A percentile compares a stretch with the other conserved stretches of the same genome.
phyloP scores from a whole-genome alignment of 2,888 invertebrate genomes.

The Tethea ocularis region DNA sequence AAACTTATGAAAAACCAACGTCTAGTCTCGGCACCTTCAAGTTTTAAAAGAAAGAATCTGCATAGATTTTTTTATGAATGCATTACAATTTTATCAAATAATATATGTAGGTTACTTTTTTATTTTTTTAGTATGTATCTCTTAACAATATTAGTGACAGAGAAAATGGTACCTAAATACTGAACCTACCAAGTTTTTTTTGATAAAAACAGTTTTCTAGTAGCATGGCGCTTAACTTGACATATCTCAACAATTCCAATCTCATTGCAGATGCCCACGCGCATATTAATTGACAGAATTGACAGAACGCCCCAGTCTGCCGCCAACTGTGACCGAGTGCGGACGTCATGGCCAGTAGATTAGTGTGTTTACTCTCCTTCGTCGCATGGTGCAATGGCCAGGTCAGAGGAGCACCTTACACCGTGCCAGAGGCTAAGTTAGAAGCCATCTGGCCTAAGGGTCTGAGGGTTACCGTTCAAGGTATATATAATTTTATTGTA shows the following conservation, averaged over 20 bases:
- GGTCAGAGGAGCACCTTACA: slow-evolving; percentile 46
- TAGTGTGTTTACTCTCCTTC: slow-evolving; percentile 36
- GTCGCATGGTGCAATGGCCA: slow-evolving; percentile 36
- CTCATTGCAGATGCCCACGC: slow-evolving; percentile 34
- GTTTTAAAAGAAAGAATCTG: too few relatives aligned
- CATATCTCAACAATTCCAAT: slow-evolving; percentile 20
- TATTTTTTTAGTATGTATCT: too few relatives aligned
- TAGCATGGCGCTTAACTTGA: not conserved
- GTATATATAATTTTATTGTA: slow-evolving; percentile 27
- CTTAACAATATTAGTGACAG: too few relatives aligned
- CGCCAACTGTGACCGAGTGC: slow-evolving; percentile 27
- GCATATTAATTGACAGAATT: slow-evolving; percentile 24
- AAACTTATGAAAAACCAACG: too few relatives aligned
- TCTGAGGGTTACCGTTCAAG: slow-evolving; percentile 81
- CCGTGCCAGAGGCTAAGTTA: slow-evolving; percentile 81
- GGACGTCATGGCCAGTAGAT: slow-evolving; percentile 49
- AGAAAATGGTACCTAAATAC: too few relatives aligned
- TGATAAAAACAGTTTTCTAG: too few relatives aligned
- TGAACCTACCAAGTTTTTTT: too few relatives aligned
- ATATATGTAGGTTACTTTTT: too few relatives aligned
- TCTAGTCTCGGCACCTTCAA: too few relatives aligned
- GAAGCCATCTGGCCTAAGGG: slow-evolving; percentile 85
- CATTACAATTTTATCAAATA: too few relatives aligned
- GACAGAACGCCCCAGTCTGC: slow-evolving; percentile 41
- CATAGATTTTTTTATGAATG: too few relatives aligned